Percentiles rank a stretch among this genome's conserved stretches.
Evolutionary conservation across 2,797 vertebrate species (phyloP).

Genomic region (Gephyroberyx darwinii): DNA sequence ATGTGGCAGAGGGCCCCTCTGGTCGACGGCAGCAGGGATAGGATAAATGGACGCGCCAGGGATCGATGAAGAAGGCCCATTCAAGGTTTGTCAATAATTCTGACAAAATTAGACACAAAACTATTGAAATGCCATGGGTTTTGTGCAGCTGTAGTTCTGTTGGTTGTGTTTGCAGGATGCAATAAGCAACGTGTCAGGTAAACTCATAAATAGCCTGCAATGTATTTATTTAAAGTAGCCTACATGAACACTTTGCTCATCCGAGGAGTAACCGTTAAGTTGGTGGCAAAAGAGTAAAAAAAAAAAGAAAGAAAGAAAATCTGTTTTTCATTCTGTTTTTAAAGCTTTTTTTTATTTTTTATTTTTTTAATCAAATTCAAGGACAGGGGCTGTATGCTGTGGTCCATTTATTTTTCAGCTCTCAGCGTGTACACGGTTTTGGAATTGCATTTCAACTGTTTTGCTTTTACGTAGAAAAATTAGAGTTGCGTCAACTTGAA

Average conservation of each 20-base stretch:
- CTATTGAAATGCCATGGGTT: accelerated
- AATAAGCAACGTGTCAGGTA: neutral
- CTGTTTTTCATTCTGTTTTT: neutral
- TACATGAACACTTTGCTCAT: conserved; percentile 9
- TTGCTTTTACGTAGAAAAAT: conserved; percentile 7
- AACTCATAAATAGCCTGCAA: conserved; percentile 1
- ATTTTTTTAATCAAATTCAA: conserved; percentile 6
- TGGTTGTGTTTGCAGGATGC: neutral
- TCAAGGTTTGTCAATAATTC: conserved; percentile 66
- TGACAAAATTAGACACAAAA: conserved; percentile 16
- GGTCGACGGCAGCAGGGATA: conserved; percentile 4
- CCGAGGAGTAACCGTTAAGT: neutral
- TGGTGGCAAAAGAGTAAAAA: neutral
- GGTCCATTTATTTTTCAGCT: too few relatives aligned
- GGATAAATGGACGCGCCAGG: conserved; percentile 33
- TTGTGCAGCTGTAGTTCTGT: neutral
- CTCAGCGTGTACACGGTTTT: too few relatives aligned
- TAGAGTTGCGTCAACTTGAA: neutral
- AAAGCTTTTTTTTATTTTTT: conserved; percentile 10
- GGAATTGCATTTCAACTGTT: neutral
- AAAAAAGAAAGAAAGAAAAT: neutral
- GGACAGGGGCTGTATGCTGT: neutral
- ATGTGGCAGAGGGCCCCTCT: conserved; percentile 6
- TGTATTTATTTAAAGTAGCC: neutral
- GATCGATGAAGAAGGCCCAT: conserved; percentile 46